A percentile compares a stretch with the other conserved stretches of the same genome.
phyloP scores from a whole-genome alignment of 2,797 vertebrate species.

The Heterohyrax brucei region DNA sequence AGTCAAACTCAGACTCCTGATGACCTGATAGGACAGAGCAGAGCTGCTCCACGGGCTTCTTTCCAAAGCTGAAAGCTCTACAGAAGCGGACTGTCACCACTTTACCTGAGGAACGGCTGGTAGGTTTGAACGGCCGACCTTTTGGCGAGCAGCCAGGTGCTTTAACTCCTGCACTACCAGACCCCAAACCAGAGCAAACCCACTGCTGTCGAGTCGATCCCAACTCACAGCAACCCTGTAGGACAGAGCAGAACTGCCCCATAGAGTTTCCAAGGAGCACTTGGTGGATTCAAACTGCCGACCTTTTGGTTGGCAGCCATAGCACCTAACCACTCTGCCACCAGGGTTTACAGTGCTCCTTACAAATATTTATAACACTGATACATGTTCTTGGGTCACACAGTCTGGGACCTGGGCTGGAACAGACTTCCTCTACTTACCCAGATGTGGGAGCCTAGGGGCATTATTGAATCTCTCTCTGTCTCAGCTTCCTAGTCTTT shows the following conservation, averaged over 20 bases:
- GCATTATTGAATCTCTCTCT: accelerated
- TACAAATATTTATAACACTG: accelerated
- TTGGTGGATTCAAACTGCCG: too few relatives aligned
- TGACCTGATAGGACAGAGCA: neutral
- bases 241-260: too few relatives aligned
- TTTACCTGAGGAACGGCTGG: neutral
- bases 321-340: too few relatives aligned
- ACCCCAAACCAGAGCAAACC: too few relatives aligned
- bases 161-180: neutral
- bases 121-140: neutral
- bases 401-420: neutral
- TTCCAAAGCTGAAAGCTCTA: neutral
- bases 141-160: neutral
- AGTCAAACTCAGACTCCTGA: too few relatives aligned
- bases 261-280: too few relatives aligned
- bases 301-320: too few relatives aligned
- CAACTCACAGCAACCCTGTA: too few relatives aligned
- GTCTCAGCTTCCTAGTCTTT: neutral
- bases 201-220: too few relatives aligned
- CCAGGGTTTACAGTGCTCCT: neutral
- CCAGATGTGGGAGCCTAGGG: accelerated
- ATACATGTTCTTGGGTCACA: accelerated
- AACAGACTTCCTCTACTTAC: neutral
- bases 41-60: neutral
- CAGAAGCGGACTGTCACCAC: neutral